phyloP scores from a whole-genome alignment of 30 jellyfish, hydroid and myxozoan genomes.

The Hydra vulgaris region DNA sequence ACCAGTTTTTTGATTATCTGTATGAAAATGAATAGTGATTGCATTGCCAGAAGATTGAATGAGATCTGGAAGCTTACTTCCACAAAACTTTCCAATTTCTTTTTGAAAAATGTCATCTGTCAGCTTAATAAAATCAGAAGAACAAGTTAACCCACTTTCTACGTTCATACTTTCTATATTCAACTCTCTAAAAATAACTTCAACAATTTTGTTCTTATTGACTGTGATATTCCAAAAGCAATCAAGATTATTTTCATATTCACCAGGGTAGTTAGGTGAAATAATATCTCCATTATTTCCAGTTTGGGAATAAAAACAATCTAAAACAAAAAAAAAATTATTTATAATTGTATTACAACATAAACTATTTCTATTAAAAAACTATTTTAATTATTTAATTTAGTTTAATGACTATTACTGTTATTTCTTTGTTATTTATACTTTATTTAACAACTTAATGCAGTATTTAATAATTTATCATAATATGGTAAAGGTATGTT shows the following conservation, averaged over 20 bases:
- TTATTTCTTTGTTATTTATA: no score
- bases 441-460: no score
- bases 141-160: constrained; percentile 45
- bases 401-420: no score
- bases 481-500: no score
- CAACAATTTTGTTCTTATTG: constrained; percentile 35
- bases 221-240: constrained; percentile 66
- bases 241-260: constrained; percentile 39
- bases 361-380: not conserved
- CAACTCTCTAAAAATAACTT: constrained; percentile 37
- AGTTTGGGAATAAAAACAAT: not conserved
- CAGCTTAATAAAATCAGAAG: constrained; percentile 43
- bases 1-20: constrained; percentile 25
- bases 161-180: constrained; percentile 43
- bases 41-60: constrained; percentile 12
- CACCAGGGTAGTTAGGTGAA: constrained; percentile 45
- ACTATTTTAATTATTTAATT: no score
- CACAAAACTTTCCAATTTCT: constrained; percentile 57
- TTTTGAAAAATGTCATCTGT: constrained; percentile 32
- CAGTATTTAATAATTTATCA: no score
- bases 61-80: constrained; percentile 38
- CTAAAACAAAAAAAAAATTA: not conserved
- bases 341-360: no score
- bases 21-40: constrained; percentile 12
- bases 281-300: not conserved